Evolutionary conservation across 2,113 vertebrate species (phyloP), one percentile per base, ranked within the genome.

Genomic region (Hyla sarda): DNA sequence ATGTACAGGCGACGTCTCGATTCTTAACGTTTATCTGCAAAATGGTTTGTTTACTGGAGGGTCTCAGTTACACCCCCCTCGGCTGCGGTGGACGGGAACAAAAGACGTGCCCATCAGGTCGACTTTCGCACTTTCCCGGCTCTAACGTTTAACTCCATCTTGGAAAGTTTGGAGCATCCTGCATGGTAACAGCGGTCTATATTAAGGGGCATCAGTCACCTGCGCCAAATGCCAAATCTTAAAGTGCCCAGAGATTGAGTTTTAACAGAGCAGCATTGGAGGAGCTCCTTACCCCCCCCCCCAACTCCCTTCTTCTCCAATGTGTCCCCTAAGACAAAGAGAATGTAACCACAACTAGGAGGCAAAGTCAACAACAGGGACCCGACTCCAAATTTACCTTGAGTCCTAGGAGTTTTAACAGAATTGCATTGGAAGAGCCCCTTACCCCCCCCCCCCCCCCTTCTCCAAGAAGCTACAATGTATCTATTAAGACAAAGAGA

Each of bases 11-110:
- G 37, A 25, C 8, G 7, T 48, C 47, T 48, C 47, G 1, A 48
- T 48, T 48, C 47, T 41, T 41, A 41, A 37, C 37, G n/a, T 45
- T 45, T 30, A 30, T 30, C 28, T 52, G 48, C 28, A 54, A 16
- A 54, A 9, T 16, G 25, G 16, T 77, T 54, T 77, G 74, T 77
- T 54, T 77, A 77, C n/a, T 50, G 48, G n/a, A 10, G 41, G 73
- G 45, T 48, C 73, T 76, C 16, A 77, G 74, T 77, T 52, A 77
- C 74, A 52, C 74, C 74, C 74, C 78, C 56, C 28, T 6, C n/a
- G 10, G 28, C 56, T 81, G 78, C 78, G 65, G 77, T 62, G 37
- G 1, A 81, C 28, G 56, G 14, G 37, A 41, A 79, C 76, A 79
- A 79, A 79, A 79, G 76, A 71, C 67, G 37, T 41, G 65, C 65